Evolutionary conservation across 2,888 invertebrate genomes (phyloP), one percentile per base, ranked within the genome.

Genomic region (Bhutanitis thaidina): DNA sequence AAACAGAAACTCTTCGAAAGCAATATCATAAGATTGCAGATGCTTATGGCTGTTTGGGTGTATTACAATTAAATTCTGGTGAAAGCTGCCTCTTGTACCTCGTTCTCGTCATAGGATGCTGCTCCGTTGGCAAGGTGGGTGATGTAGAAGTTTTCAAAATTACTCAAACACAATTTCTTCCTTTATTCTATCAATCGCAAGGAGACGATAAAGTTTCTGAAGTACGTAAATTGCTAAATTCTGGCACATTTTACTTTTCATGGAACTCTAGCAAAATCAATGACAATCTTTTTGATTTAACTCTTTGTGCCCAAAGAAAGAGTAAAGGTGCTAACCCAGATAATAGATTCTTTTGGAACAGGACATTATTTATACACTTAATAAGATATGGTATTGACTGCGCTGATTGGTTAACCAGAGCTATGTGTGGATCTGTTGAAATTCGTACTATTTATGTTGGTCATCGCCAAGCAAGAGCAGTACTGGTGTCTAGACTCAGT

Each of bases 161-260:
- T 51, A 98, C 97, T 0, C 96, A 97, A 79, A 97, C 97, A 0
- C 94, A 95, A 64, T 97, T 98, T 78, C 91, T 98, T 8, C 97
- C 98, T 0, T 84, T 98, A 54, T 94, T 95, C 77, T 94, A 95
- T 70, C 93, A 93, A 39, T 73, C 90, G 1, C 91, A 90, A 56
- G 90, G 90, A 34, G 92, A 92, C 64, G 92, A 92, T 62, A 91
- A 90, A 71, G 91, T 92, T 13, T 85, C 90, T 35, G 92, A 92
- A 69, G 91, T 92, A 12, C 93, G 97, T 58, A 98, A 98, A 80
- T 90, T 99, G 48, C 90, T 99, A 3, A 98, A 97, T 77, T 98
- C 98, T n/a, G 99, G 99, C 9, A 98, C 98, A 32, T 99, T 99
- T 81, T 99, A 99, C 78, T 99, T 99, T 81, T 95, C 98, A 0